Evolutionary conservation across 2,797 vertebrate genomes (phyloP).

Genomic region (Glossophaga mutica): DNA sequence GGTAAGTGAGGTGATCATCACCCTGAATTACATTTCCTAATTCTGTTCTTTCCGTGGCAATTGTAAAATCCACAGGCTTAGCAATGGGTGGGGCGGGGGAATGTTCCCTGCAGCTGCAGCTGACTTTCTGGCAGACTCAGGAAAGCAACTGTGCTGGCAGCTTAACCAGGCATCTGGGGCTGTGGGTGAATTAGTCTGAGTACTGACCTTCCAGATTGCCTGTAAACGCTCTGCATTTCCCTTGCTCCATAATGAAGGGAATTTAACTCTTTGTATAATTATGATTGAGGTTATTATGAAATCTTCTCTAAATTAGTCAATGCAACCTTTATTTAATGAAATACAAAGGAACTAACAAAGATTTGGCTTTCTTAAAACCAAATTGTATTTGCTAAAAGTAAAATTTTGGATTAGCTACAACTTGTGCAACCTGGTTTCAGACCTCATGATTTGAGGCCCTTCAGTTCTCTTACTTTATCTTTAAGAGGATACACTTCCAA

Average conservation of each 20-base stretch:
- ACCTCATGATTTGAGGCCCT: slow-evolving; percentile 1
- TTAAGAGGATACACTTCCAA: slow-evolving; percentile 8
- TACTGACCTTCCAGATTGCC: slow-evolving; percentile 56
- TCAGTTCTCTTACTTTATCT: not conserved
- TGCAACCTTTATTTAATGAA: slow-evolving; percentile 29
- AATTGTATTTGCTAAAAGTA: slow-evolving; percentile 27
- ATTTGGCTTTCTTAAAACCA: slow-evolving; percentile 24
- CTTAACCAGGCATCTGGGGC: slow-evolving; percentile 68
- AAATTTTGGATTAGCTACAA: slow-evolving; percentile 13
- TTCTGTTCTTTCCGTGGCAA: slow-evolving; percentile 50
- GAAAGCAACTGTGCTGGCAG: slow-evolving; percentile 73
- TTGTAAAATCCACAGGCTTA: slow-evolving; percentile 63
- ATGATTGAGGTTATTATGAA: slow-evolving; percentile 52
- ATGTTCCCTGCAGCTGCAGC: slow-evolving; percentile 70
- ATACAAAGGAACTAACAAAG: slow-evolving; percentile 28
- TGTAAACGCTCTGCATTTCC: slow-evolving; percentile 51
- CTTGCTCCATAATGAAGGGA: slow-evolving; percentile 29
- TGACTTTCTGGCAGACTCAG: slow-evolving; percentile 69
- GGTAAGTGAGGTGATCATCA: slow-evolving; percentile 60
- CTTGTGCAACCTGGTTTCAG: slow-evolving; percentile 7
- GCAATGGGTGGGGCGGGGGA: not conserved
- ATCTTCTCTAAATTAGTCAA: slow-evolving; percentile 53
- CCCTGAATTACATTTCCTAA: slow-evolving; percentile 57
- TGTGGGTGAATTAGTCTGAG: slow-evolving; percentile 64
- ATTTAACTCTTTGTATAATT: slow-evolving; percentile 66